A percentile compares a stretch with the other conserved stretches of the same genome.
phyloP scores from a whole-genome alignment of 92 coral and sea anemone genomes.

The Phenganax subtilis region DNA sequence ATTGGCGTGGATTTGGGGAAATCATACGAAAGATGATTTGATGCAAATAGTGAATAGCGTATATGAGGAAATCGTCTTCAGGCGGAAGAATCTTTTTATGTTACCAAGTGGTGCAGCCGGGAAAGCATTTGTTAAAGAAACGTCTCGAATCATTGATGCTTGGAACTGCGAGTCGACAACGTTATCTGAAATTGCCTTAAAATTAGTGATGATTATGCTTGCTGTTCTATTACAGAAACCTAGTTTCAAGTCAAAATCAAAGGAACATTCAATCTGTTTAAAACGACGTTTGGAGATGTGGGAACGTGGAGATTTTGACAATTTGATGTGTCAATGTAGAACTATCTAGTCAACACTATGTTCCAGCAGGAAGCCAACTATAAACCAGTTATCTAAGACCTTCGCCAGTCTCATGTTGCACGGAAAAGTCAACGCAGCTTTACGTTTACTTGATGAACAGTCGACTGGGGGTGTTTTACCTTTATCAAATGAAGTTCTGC shows the following conservation, averaged over 20 bases:
- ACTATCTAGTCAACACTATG: slow-evolving; percentile 39
- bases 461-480: not conserved
- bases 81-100: slow-evolving; percentile 44
- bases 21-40: slow-evolving; percentile 20
- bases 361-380: slow-evolving; percentile 17
- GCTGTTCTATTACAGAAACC: slow-evolving; percentile 55
- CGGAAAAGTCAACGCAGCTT: slow-evolving; percentile 48
- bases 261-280: slow-evolving; percentile 39
- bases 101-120: slow-evolving; percentile 49
- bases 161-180: slow-evolving; percentile 29
- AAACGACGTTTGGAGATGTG: slow-evolving; percentile 41
- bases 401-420: slow-evolving; percentile 36
- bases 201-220: slow-evolving; percentile 49
- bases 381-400: slow-evolving; percentile 17
- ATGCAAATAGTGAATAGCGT: not conserved
- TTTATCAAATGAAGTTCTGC: not conserved
- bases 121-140: slow-evolving; percentile 36
- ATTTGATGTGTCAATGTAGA: slow-evolving; percentile 36
- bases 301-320: slow-evolving; percentile 43
- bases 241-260: slow-evolving; percentile 45
- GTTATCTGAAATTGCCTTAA: slow-evolving; percentile 36
- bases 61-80: slow-evolving; percentile 35
- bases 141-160: slow-evolving; percentile 9
- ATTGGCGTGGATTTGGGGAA: no score
- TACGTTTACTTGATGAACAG: slow-evolving; percentile 23